These are phyloP conservation scores for Tympanuchus pallidicinctus DNA, from an alignment of 2,113 vertebrate genomes.

Conservation along the genomic window DNA sequence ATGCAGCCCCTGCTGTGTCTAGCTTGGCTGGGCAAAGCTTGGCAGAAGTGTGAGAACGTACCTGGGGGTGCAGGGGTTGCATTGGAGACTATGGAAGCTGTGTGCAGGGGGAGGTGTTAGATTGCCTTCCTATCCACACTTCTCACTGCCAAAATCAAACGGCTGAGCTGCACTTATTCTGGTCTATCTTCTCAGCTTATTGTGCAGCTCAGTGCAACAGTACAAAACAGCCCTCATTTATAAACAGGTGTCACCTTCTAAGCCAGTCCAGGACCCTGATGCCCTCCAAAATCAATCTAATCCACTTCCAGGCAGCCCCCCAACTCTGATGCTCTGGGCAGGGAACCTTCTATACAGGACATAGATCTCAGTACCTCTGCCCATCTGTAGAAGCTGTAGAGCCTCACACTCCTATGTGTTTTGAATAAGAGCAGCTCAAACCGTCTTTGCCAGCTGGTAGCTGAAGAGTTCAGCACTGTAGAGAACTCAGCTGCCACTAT, in stretches of 20 bases:
- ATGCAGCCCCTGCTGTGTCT: not conserved
- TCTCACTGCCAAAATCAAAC: not conserved
- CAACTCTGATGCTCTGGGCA: not conserved
- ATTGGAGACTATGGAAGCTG: not conserved
- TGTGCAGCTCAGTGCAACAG: not conserved
- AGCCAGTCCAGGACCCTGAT: not conserved
- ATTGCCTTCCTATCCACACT: not conserved
- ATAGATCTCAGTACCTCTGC: not conserved
- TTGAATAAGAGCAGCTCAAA: not conserved
- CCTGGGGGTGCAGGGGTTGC: not conserved
- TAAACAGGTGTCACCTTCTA: not conserved
- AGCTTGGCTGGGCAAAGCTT: not conserved
- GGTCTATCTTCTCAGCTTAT: not conserved
- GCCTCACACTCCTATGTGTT: not conserved
- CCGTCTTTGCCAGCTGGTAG: not conserved
- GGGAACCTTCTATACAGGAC: not conserved
- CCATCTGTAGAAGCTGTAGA: not conserved
- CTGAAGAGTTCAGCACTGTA: not conserved
- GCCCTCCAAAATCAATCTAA: not conserved
- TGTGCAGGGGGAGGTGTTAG: not conserved
- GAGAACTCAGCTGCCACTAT: not conserved
- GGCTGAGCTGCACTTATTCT: not conserved
- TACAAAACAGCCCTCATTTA: not conserved
- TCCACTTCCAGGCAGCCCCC: not conserved
- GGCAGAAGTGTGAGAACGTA: conserved; percentile 1